A percentile compares a stretch with the other conserved stretches of the same genome.
These are phyloP conservation scores for Sarcophaga rosellei DNA, from an alignment of 2,888 invertebrate species.

Conservation along the genomic window DNA sequence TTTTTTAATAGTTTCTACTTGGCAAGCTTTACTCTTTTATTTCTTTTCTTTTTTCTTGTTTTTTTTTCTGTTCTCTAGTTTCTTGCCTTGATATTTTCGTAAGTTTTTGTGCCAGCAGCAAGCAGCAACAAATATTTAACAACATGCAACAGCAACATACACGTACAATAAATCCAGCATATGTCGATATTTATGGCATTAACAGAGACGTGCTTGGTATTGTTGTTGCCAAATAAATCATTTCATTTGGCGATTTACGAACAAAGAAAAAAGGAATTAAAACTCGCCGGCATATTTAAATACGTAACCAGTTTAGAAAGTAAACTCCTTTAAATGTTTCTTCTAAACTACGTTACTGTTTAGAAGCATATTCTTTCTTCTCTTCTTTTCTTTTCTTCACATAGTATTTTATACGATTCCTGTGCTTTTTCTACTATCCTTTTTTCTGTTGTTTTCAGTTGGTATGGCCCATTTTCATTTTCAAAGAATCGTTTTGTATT, in stretches of 20 bases:
- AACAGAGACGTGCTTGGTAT: background rate
- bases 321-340: background rate
- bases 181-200: slow-evolving; percentile 20
- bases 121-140: background rate
- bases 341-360: slow-evolving; percentile 13
- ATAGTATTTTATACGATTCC: background rate
- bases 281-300: too few relatives aligned
- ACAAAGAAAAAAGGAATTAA: too few relatives aligned
- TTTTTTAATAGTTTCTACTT: background rate
- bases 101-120: slow-evolving; percentile 20
- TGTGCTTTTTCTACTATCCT: background rate
- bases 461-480: slow-evolving; percentile 38
- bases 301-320: too few relatives aligned
- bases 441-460: too few relatives aligned
- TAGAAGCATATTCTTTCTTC: background rate
- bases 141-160: background rate
- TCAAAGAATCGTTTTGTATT: slow-evolving; percentile 51
- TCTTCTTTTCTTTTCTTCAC: background rate
- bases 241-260: too few relatives aligned
- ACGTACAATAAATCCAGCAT: background rate
- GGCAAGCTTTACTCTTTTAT: slow-evolving; percentile 14
- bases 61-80: background rate
- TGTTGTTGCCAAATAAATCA: background rate
- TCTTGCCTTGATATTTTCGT: background rate
- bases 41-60: background rate